phyloP scores from a whole-genome alignment of 2,113 vertebrate genomes.

The Albula glossodonta region DNA sequence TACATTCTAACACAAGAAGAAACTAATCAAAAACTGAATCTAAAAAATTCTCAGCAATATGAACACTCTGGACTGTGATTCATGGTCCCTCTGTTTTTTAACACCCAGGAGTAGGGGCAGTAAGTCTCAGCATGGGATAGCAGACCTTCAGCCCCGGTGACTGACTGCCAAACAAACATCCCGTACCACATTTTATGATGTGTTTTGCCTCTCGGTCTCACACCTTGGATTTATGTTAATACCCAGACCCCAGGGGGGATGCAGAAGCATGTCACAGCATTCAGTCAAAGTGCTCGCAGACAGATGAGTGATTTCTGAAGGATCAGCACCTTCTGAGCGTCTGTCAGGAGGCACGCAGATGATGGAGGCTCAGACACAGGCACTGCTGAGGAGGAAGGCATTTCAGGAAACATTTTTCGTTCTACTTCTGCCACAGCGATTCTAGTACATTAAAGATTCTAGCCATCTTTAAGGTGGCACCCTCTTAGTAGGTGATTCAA shows the following conservation, averaged over 20 bases:
- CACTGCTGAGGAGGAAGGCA: background rate
- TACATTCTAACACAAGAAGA: background rate
- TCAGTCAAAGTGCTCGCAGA: background rate
- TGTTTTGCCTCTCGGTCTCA: background rate
- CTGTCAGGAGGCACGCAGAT: background rate
- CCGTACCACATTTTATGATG: background rate
- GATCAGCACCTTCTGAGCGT: background rate
- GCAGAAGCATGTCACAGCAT: background rate
- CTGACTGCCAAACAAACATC: background rate
- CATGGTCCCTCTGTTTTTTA: too few relatives aligned
- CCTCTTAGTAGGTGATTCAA: background rate
- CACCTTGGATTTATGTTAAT: slow-evolving; percentile 14
- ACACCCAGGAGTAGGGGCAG: too few relatives aligned
- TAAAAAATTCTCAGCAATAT: background rate
- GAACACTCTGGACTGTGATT: background rate
- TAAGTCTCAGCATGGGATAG: too few relatives aligned
- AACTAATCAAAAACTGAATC: background rate
- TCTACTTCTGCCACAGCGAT: background rate
- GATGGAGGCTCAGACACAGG: background rate
- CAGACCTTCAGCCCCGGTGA: background rate
- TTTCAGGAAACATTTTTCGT: background rate
- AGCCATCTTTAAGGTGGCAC: background rate
- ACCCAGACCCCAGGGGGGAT: background rate
- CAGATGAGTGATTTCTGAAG: slow-evolving; percentile 2
- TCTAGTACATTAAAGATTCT: too few relatives aligned